These are phyloP conservation scores for Argynnis bischoffii DNA, from an alignment of 2,888 invertebrate genomes.

Conservation along the genomic window DNA sequence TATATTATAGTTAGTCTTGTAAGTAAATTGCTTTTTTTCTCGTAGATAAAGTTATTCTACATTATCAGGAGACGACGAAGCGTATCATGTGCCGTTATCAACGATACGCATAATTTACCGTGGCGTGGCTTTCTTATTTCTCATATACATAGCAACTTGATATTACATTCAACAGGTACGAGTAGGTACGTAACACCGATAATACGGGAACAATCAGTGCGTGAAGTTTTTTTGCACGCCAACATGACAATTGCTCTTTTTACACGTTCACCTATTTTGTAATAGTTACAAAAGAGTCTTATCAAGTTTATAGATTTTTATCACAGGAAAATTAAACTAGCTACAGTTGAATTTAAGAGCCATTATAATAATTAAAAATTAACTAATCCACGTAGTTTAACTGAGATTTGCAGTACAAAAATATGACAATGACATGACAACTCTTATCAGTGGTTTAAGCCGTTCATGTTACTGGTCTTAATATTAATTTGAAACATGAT, in stretches of 20 bases:
- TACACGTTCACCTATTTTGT: slow-evolving; percentile 4
- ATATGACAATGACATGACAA: no score
- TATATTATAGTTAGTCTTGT: neutral
- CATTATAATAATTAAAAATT: no score
- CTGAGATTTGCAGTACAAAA: no score
- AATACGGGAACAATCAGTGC: slow-evolving; percentile 26
- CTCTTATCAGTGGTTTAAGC: no score
- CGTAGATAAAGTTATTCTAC: slow-evolving; percentile 6
- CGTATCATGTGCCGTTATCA: slow-evolving; percentile 21
- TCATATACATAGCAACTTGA: slow-evolving; percentile 8
- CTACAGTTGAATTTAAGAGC: no score
- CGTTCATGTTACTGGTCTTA: no score
- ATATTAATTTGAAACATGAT: no score
- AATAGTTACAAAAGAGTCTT: neutral
- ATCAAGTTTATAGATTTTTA: neutral
- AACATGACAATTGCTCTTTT: slow-evolving; percentile 11
- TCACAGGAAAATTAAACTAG: neutral
- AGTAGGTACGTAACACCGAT: slow-evolving; percentile 21
- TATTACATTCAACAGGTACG: slow-evolving; percentile 1
- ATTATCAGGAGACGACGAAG: slow-evolving; percentile 5
- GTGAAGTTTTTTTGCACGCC: slow-evolving; percentile 20
- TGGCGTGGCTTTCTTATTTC: slow-evolving; percentile 13
- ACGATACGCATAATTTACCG: slow-evolving; percentile 14
- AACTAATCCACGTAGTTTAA: no score
- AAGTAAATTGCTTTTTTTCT: neutral